Evolutionary conservation across 2,113 vertebrate species (phyloP).

Genomic region (Oreochromis spilurus): DNA sequence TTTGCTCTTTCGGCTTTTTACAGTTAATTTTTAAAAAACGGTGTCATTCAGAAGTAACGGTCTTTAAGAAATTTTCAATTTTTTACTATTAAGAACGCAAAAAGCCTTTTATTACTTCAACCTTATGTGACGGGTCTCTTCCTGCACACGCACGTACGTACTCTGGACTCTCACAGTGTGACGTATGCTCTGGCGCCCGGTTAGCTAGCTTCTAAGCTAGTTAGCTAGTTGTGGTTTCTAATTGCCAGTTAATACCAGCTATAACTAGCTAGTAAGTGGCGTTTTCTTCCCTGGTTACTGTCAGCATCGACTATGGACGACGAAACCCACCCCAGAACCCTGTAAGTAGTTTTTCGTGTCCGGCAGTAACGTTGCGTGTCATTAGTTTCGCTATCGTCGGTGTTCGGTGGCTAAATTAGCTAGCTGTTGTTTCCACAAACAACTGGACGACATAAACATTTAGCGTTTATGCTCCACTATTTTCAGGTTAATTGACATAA

Average conservation of each 20-base stretch:
- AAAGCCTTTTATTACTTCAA: background rate
- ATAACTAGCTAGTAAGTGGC: background rate
- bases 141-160: background rate
- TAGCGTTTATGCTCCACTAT: background rate
- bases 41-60: background rate
- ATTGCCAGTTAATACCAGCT: slow-evolving; percentile 4
- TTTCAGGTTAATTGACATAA: background rate
- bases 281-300: background rate
- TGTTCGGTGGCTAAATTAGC: slow-evolving; percentile 25
- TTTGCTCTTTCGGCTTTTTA: background rate
- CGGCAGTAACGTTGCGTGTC: background rate
- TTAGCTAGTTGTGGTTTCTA: slow-evolving; percentile 46
- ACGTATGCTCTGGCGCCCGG: slow-evolving; percentile 36
- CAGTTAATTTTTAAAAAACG: accelerated
- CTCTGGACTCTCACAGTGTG: slow-evolving; percentile 13
- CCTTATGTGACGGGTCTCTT: background rate
- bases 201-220: slow-evolving; percentile 64
- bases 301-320: slow-evolving; percentile 69
- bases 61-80: background rate
- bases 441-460: background rate
- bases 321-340: slow-evolving; percentile 72
- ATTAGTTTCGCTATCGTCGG: background rate
- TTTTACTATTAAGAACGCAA: background rate
- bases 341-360: slow-evolving; percentile 60
- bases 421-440: background rate